Evolutionary conservation across 2,113 vertebrate genomes (phyloP), one percentile per base, ranked within the genome.

Genomic region (Prochilodus magdalenae): DNA sequence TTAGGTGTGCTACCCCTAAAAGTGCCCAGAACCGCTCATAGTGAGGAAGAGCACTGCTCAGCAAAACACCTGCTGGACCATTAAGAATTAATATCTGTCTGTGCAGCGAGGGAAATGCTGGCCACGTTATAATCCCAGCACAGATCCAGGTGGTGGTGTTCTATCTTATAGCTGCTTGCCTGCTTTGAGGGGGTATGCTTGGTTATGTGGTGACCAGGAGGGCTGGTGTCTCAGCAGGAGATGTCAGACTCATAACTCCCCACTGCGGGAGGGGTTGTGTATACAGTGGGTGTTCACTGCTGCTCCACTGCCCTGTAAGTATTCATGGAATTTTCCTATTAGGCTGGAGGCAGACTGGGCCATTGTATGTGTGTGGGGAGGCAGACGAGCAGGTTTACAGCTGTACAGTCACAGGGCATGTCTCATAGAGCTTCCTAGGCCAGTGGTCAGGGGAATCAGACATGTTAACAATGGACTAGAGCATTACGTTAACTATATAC

Each of bases 321-420:
- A 90, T 93, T 86, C 75, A 74, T 88, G 89, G 89, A 91, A 91
- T 93, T 81, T 93, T 87, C 85, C 88, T 85, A 86, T 87, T 86
- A 83, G 81, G 67, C 82, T 85, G 29, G 83, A 80, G 78, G 63
- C 40, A 77, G 5, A 49, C 72, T 65, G 77, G 13, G n/a, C 77
- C 14, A 57, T 55, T n/a, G 33, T 79, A 59, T 67, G 47, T 74
- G 49, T 74, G 49, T 55, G 16, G 30, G 13, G 55, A 60, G 33
- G 22, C 22, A 24, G 49, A 75, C 29, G 33, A 36, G 55, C 20
- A 44, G 22, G 66, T 70, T 36, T 67, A 33, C 18, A 36, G 27
- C 30, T 22, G 65, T 33, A 22, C 65, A 67, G 57, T 26, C n/a
- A 26, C 12, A 24, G 0, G 14, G 51, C 40, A 44, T 44, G 20